Evolutionary conservation across 2,888 invertebrate genomes (phyloP).

Genomic region (Parapristionchus giblindavisi): DNA sequence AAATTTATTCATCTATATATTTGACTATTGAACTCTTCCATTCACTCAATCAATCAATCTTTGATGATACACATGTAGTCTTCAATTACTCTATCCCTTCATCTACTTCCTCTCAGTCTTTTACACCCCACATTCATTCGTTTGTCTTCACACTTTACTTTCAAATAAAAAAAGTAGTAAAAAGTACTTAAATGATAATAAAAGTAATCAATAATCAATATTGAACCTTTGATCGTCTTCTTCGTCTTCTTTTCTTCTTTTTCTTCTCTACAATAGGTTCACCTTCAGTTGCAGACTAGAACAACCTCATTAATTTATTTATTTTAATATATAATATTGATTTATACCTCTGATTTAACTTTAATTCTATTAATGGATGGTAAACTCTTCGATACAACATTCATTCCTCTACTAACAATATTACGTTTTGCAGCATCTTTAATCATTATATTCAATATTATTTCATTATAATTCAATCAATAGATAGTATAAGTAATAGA

Average conservation of each 20-base stretch:
- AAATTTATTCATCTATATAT: background rate
- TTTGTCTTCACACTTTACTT: background rate
- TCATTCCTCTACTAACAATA: slow-evolving; percentile 49
- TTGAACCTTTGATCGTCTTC: slow-evolving; percentile 37
- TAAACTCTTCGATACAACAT: slow-evolving; percentile 53
- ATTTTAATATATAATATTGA: slow-evolving; percentile 38
- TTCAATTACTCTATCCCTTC: background rate
- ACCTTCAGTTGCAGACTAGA: slow-evolving; percentile 42
- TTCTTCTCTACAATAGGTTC: slow-evolving; percentile 42
- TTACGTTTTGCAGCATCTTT: slow-evolving; percentile 40
- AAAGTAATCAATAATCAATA: background rate
- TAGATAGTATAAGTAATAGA: background rate
- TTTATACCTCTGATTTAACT: slow-evolving; percentile 45
- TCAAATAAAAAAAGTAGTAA: background rate
- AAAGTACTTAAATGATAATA: background rate
- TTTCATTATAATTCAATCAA: background rate
- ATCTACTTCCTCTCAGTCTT: background rate
- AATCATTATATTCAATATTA: background rate
- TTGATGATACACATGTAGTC: slow-evolving; percentile 13
- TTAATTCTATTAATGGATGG: slow-evolving; percentile 52
- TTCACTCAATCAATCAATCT: background rate
- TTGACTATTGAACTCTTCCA: background rate
- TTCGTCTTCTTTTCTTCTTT: slow-evolving; percentile 46
- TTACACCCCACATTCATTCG: too few species aligned
- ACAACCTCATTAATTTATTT: slow-evolving; percentile 38